phyloP scores from a whole-genome alignment of 2,888 invertebrate genomes.

The Sepiola atlantica region DNA sequence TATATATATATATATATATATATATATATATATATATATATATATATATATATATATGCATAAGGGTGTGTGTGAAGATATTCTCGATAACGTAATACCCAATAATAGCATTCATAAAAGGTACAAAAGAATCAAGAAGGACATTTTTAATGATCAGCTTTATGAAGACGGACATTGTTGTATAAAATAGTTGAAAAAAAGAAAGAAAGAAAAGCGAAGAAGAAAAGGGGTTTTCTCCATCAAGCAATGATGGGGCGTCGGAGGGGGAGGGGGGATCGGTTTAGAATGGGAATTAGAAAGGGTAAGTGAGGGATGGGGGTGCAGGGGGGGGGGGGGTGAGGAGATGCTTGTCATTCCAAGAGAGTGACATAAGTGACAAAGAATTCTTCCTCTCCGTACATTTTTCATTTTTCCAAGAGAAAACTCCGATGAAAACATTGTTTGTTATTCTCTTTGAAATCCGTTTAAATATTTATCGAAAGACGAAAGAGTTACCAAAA shows the following conservation, averaged over 20 bases:
- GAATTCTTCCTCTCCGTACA: background rate
- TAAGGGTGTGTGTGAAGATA: too few relatives aligned
- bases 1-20: too few relatives aligned
- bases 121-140: too few relatives aligned
- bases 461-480: background rate
- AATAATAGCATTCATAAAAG: too few relatives aligned
- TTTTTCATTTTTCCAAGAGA: background rate
- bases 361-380: background rate
- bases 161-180: too few relatives aligned
- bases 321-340: background rate
- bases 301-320: background rate
- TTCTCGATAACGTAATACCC: too few relatives aligned
- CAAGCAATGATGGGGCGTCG: background rate
- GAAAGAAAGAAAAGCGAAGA: background rate
- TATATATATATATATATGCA: too few relatives aligned
- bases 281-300: background rate
- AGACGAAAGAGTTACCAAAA: too few relatives aligned
- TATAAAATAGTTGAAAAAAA: background rate
- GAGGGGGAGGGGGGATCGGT: too few relatives aligned
- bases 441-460: background rate
- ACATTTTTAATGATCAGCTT: too few relatives aligned
- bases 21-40: too few relatives aligned
- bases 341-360: conserved; percentile 21
- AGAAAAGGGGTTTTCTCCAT: background rate
- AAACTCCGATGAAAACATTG: background rate